Conservation (phyloP, 2,797 vertebrate species). For the Nannoperca obscura region DNA sequence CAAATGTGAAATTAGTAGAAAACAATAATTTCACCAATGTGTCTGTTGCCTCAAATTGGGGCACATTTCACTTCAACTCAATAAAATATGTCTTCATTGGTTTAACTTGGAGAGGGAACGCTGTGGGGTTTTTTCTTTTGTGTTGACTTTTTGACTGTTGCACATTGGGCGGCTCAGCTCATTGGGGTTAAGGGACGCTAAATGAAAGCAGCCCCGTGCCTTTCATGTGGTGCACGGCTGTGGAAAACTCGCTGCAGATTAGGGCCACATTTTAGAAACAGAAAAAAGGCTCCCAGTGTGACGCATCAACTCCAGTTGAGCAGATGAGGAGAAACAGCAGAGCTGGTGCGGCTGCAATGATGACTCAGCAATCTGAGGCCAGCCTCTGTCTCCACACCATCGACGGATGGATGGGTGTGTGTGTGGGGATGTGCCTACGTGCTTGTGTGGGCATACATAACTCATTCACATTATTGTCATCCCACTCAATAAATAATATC, state of each 20-base stretch:
- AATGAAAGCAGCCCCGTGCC: slow-evolving; percentile 60
- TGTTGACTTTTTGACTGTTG: slow-evolving; percentile 61
- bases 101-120: background rate
- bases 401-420: slow-evolving; percentile 14
- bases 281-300: slow-evolving; percentile 51
- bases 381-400: slow-evolving; percentile 63
- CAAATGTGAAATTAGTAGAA: slow-evolving; percentile 7
- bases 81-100: too few species aligned
- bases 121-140: slow-evolving; percentile 1
- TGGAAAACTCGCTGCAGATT: slow-evolving; percentile 73
- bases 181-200: slow-evolving; percentile 55
- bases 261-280: slow-evolving; percentile 58
- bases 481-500: slow-evolving; percentile 40
- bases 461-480: slow-evolving; percentile 59
- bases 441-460: slow-evolving; percentile 55
- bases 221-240: slow-evolving; percentile 79
- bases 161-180: slow-evolving; percentile 38
- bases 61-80: slow-evolving; percentile 2
- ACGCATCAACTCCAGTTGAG: slow-evolving; percentile 68
- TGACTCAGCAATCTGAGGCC: slow-evolving; percentile 78
- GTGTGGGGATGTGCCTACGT: slow-evolving; percentile 43
- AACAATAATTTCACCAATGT: background rate
- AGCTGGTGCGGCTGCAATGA: slow-evolving; percentile 64
- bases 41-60: slow-evolving; percentile 5
- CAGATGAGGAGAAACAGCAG: slow-evolving; percentile 71